Evolutionary conservation across 2,888 invertebrate genomes (phyloP), one percentile per base, ranked within the genome.

Genomic region (Ditula angustiorana): DNA sequence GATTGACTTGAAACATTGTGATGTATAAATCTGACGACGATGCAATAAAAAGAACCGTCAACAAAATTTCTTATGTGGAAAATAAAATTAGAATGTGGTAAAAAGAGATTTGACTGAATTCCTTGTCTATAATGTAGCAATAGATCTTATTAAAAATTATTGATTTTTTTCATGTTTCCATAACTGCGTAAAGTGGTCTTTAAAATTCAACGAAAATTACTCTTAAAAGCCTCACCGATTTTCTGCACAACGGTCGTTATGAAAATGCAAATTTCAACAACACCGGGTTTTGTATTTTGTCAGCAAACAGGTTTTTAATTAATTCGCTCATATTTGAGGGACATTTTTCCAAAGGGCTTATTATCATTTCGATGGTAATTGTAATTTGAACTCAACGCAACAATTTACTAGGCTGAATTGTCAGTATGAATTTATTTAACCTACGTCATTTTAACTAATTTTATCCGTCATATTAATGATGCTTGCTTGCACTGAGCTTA

Each of bases 261-360:
- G 55, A 33, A 63, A 61, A 67, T 67, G 62, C 57, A 68, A 60
- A 63, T 62, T 57, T 44, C 64, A 49, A 37, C 66, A 56, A 47
- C 59, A 37, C 52, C 57, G 37, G 50, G 74, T 74, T 79, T 78
- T 82, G 80, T 84, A 81, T 85, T 82, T 82, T 82, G 86, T 82
- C 82, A 80, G 77, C 78, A 80, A 87, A 87, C 86, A 86, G 75
- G 81, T 81, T 87, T 87, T 88, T 87, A 88, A 88, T 88, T 88
- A 88, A 88, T 87, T 81, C 82, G 72, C 80, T 83, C 83, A 85
- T 86, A 66, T 70, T 68, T 66, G 53, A 28, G 52, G 63, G 61
- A 41, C 50, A 52, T 62, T 61, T 61, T 62, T 46, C 41, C 62
- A 55, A 37, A 67, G 55, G 52, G 26, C 56, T 19, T 26, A n/a